These are phyloP conservation scores for Alces alces DNA, from an alignment of 2,113 vertebrate genomes.

Conservation along the genomic window DNA sequence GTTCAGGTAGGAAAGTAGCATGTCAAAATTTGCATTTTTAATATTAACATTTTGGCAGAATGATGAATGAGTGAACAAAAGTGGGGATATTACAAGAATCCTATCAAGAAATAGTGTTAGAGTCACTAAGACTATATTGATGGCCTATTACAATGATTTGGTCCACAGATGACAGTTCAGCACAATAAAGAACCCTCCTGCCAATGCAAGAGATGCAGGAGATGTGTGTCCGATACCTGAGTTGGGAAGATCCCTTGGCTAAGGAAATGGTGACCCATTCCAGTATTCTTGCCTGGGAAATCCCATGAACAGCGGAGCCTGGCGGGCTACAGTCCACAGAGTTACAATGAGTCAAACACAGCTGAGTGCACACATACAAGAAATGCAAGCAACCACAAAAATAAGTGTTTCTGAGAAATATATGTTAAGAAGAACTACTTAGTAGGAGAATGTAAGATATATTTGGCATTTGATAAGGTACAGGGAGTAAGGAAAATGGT, in stretches of 20 bases:
- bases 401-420: not conserved
- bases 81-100: not conserved
- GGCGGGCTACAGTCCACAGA: not conserved
- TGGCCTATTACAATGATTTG: not conserved
- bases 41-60: not conserved
- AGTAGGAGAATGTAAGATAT: not conserved
- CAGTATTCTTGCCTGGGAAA: not conserved
- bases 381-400: not conserved
- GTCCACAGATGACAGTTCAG: not conserved
- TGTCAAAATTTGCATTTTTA: not conserved
- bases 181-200: not conserved
- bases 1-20: not conserved
- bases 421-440: not conserved
- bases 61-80: not conserved
- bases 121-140: not conserved
- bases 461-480: not conserved
- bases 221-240: not conserved
- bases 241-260: not conserved
- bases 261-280: not conserved
- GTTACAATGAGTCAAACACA: not conserved
- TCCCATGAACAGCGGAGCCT: not conserved
- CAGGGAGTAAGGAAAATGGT: not conserved
- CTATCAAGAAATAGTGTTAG: not conserved
- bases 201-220: not conserved
- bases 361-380: not conserved